phyloP scores from a whole-genome alignment of 2,888 invertebrate species.

The Catocala nupta region DNA sequence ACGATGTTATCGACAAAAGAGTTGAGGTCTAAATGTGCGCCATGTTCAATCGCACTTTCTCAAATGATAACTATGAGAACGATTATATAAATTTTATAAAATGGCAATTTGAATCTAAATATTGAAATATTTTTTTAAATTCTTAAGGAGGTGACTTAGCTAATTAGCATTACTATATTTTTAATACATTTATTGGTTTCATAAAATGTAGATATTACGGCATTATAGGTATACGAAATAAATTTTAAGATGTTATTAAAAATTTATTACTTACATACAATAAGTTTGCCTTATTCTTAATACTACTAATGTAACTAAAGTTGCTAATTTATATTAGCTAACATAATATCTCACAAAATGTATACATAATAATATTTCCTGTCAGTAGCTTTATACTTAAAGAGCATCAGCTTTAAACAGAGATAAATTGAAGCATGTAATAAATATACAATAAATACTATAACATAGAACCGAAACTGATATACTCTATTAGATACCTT shows the following conservation, averaged over 20 bases:
- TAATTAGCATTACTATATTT: neutral
- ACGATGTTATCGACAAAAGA: no score
- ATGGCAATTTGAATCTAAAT: no score
- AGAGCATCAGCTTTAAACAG: constrained; percentile 72
- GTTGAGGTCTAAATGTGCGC: no score
- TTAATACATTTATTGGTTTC: no score
- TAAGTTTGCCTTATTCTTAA: constrained; percentile 81
- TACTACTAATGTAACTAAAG: constrained; percentile 75
- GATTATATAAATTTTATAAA: no score
- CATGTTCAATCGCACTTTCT: no score
- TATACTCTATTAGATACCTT: constrained; percentile 66
- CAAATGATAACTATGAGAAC: no score
- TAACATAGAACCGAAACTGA: constrained; percentile 73
- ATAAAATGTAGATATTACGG: no score
- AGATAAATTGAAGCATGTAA: constrained; percentile 71
- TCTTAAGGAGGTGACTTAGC: neutral
- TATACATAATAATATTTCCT: constrained; percentile 73
- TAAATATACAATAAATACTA: constrained; percentile 86
- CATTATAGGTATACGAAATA: constrained; percentile 12
- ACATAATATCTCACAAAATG: constrained; percentile 81
- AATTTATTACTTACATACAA: constrained; percentile 85
- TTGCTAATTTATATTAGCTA: constrained; percentile 81
- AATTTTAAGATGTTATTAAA: constrained; percentile 69
- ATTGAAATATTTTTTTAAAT: no score
- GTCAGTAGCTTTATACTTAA: constrained; percentile 66